These are phyloP conservation scores for Noctua comes DNA, from an alignment of 2,888 invertebrate genomes.

Conservation along the genomic window DNA sequence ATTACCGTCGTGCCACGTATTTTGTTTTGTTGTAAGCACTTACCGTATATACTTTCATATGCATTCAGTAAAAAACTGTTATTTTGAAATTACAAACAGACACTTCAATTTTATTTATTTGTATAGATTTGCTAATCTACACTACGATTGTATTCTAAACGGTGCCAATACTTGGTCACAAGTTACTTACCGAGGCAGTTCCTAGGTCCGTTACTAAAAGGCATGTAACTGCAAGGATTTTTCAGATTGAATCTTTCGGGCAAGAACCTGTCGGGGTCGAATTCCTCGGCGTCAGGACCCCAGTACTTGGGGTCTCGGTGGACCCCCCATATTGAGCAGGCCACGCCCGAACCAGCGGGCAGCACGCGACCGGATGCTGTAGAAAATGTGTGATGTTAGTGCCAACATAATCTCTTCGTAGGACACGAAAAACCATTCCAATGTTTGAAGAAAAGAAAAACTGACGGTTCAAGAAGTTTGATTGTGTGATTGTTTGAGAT, in stretches of 20 bases:
- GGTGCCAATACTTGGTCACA: neutral
- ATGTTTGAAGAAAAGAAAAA: neutral
- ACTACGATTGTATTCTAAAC: neutral
- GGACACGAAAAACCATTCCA: neutral
- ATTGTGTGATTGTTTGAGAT: no score
- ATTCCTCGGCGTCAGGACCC: constrained; percentile 91
- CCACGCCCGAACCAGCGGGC: constrained; percentile 86
- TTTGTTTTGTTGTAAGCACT: no score
- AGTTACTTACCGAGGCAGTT: constrained; percentile 87
- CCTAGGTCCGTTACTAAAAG: constrained; percentile 89
- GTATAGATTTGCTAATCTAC: no score
- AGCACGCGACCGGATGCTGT: constrained; percentile 82
- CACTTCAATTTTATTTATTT: no score
- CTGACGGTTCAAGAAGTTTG: neutral
- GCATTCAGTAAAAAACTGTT: no score
- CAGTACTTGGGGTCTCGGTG: constrained; percentile 91
- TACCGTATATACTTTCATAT: no score
- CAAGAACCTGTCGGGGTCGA: constrained; percentile 91
- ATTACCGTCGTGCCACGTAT: no score
- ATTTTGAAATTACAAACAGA: no score
- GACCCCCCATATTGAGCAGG: constrained; percentile 86
- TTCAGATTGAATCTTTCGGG: constrained; percentile 86
- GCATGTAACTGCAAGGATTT: constrained; percentile 85
- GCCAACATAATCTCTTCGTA: neutral
- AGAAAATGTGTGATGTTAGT: constrained; percentile 2